These are phyloP conservation scores for Montipora capitata DNA, from an alignment of 92 coral and sea anemone species.

Conservation along the genomic window DNA sequence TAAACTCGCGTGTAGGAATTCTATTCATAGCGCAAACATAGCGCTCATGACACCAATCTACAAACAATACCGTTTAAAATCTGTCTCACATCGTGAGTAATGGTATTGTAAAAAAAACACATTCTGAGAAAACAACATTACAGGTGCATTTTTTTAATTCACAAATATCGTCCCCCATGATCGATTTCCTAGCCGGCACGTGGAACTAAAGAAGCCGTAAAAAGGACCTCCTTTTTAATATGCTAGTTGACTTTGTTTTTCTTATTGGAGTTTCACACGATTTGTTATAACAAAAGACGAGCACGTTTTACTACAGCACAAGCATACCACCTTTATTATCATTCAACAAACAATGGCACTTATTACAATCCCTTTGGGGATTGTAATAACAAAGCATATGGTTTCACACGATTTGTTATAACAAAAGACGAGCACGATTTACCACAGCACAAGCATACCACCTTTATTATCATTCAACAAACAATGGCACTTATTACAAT, in stretches of 20 bases:
- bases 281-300: neutral
- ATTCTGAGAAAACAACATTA: too few relatives aligned
- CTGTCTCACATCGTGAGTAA: neutral
- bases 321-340: neutral
- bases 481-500: neutral
- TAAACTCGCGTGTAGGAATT: constrained; percentile 2
- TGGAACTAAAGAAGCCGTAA: neutral
- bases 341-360: neutral
- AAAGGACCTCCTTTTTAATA: neutral
- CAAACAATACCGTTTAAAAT: neutral
- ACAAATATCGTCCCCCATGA: too few relatives aligned
- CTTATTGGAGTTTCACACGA: neutral
- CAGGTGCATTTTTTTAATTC: too few relatives aligned
- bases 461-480: neutral
- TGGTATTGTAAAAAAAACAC: too few relatives aligned
- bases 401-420: neutral
- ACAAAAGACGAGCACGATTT: neutral
- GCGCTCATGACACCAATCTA: neutral
- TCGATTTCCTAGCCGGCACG: too few relatives aligned
- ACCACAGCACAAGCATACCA: neutral
- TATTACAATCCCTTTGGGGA: neutral
- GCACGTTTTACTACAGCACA: neutral
- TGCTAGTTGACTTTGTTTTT: neutral
- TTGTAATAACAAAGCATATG: too few relatives aligned
- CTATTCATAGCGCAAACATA: constrained; percentile 5